These are phyloP conservation scores for Trichomycterus rosablanca DNA, from an alignment of 2,113 vertebrate genomes.

Conservation along the genomic window DNA sequence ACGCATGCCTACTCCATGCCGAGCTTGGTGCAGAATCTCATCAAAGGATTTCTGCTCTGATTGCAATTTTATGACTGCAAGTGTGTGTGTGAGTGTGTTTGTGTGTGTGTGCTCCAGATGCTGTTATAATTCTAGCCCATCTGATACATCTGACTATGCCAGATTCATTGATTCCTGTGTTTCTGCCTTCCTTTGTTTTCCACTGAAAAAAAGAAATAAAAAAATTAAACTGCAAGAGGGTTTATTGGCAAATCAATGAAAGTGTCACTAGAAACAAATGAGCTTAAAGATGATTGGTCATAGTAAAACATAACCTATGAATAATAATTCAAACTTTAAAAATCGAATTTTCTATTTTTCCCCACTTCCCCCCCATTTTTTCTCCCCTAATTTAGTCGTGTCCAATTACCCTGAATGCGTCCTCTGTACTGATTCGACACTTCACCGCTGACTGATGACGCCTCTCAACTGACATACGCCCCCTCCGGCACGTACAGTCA, in stretches of 20 bases:
- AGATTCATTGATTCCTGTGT: constrained; percentile 11
- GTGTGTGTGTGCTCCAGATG: neutral
- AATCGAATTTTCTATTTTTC: constrained; percentile 21
- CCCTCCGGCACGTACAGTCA: no score
- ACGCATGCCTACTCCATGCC: neutral
- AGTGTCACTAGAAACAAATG: constrained; percentile 26
- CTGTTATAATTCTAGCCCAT: constrained; percentile 21
- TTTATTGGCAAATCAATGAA: constrained; percentile 31
- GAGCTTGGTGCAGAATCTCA: constrained; percentile 16
- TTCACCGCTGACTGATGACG: no score
- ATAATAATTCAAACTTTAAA: constrained; percentile 21
- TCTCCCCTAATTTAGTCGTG: neutral
- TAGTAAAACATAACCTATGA: constrained; percentile 5
- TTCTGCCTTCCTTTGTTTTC: neutral
- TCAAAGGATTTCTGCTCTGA: constrained; percentile 23
- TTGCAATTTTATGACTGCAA: constrained; percentile 14
- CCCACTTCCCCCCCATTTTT: neutral
- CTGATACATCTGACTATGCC: constrained; percentile 11
- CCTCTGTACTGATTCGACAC: no score
- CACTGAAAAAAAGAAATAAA: no score
- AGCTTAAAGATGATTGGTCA: constrained; percentile 25
- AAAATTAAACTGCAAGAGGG: constrained; percentile 33
- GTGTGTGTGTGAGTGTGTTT: constrained; percentile 3
- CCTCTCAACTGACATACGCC: no score
- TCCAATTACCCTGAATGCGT: no score